phyloP scores from a whole-genome alignment of 2,113 vertebrate species.

The Chaetodon auriga region DNA sequence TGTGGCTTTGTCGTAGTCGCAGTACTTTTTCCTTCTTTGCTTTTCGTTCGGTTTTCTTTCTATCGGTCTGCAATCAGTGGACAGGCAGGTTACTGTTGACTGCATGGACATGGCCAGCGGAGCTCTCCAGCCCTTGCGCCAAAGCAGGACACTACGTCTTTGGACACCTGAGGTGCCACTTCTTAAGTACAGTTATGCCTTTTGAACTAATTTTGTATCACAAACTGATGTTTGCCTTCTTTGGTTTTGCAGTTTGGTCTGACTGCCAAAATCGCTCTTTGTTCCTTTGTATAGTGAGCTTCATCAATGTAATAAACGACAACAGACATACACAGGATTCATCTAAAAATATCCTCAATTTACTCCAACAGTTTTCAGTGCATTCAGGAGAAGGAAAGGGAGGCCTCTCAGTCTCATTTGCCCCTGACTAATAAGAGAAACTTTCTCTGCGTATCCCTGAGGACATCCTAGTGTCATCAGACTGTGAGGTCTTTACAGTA shows the following conservation, averaged over 20 bases:
- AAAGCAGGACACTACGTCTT: conserved; percentile 69
- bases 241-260: conserved; percentile 81
- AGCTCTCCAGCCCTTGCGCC: conserved; percentile 67
- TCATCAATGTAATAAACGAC: conserved; percentile 70
- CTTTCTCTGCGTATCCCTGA: conserved; percentile 66
- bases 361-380: conserved; percentile 64
- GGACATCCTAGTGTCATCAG: conserved; percentile 79
- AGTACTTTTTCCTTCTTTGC: conserved; percentile 77
- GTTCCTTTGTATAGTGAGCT: conserved; percentile 82
- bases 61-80: conserved; percentile 70
- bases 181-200: conserved; percentile 83
- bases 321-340: conserved; percentile 67
- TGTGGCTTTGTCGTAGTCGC: conserved; percentile 85
- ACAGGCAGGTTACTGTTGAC: conserved; percentile 80
- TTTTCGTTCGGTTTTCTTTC: conserved; percentile 68
- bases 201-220: conserved; percentile 83
- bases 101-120: conserved; percentile 72
- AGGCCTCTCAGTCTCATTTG: conserved; percentile 60
- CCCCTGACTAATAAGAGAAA: conserved; percentile 72
- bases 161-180: conserved; percentile 74
- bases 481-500: conserved; percentile 82
- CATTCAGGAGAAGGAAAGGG: conserved; percentile 58
- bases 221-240: conserved; percentile 85
- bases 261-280: conserved; percentile 82
- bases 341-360: conserved; percentile 58